These are phyloP conservation scores for Rhadinocentrus ornatus DNA, from an alignment of 2,797 vertebrate genomes.

Conservation along the genomic window DNA sequence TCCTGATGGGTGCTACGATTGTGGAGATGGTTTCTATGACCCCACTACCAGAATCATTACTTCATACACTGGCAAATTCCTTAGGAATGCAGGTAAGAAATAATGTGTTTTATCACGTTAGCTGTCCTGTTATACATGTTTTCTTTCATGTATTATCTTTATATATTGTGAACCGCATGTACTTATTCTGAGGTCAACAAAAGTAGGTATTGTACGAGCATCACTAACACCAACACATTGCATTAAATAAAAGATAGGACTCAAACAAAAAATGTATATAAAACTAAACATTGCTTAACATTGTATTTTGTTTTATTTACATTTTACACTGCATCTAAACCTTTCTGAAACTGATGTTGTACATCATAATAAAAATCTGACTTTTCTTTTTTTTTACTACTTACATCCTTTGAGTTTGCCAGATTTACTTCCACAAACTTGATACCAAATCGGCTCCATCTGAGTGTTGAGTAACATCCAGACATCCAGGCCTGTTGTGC, in stretches of 20 bases:
- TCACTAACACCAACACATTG: background rate
- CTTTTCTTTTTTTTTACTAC: background rate
- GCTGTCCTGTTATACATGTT: background rate
- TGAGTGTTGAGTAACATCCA: slow-evolving; percentile 44
- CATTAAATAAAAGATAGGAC: background rate
- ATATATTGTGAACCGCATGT: background rate
- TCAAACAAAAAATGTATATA: background rate
- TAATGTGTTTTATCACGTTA: slow-evolving; percentile 12
- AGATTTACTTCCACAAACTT: slow-evolving; percentile 33
- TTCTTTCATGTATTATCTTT: slow-evolving; percentile 13
- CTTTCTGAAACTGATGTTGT: slow-evolving; percentile 5
- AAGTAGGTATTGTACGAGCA: background rate
- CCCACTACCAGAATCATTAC: slow-evolving; percentile 84
- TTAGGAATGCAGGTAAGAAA: slow-evolving; percentile 90
- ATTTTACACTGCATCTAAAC: background rate
- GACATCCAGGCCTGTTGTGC: slow-evolving; percentile 27
- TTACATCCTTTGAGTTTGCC: slow-evolving; percentile 22
- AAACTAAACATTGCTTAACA: background rate
- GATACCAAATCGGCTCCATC: slow-evolving; percentile 50
- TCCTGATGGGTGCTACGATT: slow-evolving; percentile 90
- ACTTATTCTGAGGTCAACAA: background rate
- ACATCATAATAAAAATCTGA: slow-evolving; percentile 17
- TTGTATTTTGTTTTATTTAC: no score
- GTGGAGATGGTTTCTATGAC: slow-evolving; percentile 94
- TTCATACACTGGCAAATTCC: slow-evolving; percentile 84